A percentile compares a stretch with the other conserved stretches of the same genome.
Conservation (phyloP, 2,888 invertebrate genomes). For the Masnerella sp. region DNA sequence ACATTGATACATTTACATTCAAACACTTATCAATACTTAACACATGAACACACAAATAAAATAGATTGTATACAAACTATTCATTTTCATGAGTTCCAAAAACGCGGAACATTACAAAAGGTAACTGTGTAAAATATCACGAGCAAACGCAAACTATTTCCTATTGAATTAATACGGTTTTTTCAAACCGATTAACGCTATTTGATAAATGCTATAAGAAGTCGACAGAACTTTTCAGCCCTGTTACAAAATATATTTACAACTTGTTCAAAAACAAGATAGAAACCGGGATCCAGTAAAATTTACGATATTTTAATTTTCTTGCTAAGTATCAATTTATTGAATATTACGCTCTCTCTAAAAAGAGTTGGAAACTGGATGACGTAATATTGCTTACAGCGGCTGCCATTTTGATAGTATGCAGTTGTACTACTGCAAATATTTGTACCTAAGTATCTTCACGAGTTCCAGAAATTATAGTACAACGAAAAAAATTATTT, state of each 20-base stretch:
- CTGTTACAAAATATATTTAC: slow-evolving; percentile 16
- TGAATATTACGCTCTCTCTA: slow-evolving; percentile 8
- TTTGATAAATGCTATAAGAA: slow-evolving; percentile 35
- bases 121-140: slow-evolving; percentile 30
- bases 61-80: slow-evolving; percentile 7
- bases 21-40: background rate
- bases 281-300: too few species aligned
- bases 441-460: background rate
- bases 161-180: slow-evolving; percentile 4
- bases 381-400: background rate
- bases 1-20: background rate
- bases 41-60: background rate
- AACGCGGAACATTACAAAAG: background rate
- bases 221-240: slow-evolving; percentile 3
- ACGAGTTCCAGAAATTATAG: too few species aligned
- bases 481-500: too few species aligned
- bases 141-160: slow-evolving; percentile 4
- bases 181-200: slow-evolving; percentile 10
- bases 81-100: background rate
- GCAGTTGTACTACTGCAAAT: background rate
- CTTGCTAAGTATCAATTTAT: too few species aligned
- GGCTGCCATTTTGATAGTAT: slow-evolving; percentile 3
- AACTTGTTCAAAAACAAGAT: background rate
- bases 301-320: too few species aligned
- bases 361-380: slow-evolving; percentile 8